Evolutionary conservation across 2,888 invertebrate genomes (phyloP).

Genomic region (Leucoma salicis): DNA sequence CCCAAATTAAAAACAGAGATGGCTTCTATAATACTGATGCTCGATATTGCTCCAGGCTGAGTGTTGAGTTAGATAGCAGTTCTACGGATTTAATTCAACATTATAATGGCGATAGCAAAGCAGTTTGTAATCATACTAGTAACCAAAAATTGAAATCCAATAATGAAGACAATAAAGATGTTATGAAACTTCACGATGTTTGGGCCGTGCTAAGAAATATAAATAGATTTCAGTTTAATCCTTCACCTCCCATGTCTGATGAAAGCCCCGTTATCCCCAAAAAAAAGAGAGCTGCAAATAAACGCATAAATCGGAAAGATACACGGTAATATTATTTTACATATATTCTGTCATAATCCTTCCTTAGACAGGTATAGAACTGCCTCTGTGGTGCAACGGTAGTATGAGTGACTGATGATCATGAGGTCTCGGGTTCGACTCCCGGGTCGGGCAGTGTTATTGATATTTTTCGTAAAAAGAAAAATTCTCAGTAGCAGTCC

Average conservation of each 20-base stretch:
- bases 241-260: conserved; percentile 60
- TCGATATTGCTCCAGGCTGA: conserved; percentile 50
- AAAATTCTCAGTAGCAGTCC: no score
- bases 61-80: conserved; percentile 56
- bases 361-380: no score
- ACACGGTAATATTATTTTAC: conserved; percentile 40
- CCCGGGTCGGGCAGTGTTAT: no score
- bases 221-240: conserved; percentile 59
- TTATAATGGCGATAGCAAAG: conserved; percentile 45
- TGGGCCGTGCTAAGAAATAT: conserved; percentile 68
- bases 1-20: conserved; percentile 35
- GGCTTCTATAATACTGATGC: conserved; percentile 56
- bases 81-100: conserved; percentile 51
- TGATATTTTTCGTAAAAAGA: no score
- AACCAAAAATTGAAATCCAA: background rate
- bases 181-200: conserved; percentile 50
- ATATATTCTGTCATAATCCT: no score
- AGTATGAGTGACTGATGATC: no score
- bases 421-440: no score
- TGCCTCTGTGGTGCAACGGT: no score
- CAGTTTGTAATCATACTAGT: conserved; percentile 9
- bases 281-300: conserved; percentile 41
- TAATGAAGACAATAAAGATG: conserved; percentile 25
- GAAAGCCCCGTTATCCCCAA: conserved; percentile 44
- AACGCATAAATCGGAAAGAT: conserved; percentile 42